Conservation (phyloP, 2,113 vertebrate genomes). For the Connochaetes taurinus region DNA sequence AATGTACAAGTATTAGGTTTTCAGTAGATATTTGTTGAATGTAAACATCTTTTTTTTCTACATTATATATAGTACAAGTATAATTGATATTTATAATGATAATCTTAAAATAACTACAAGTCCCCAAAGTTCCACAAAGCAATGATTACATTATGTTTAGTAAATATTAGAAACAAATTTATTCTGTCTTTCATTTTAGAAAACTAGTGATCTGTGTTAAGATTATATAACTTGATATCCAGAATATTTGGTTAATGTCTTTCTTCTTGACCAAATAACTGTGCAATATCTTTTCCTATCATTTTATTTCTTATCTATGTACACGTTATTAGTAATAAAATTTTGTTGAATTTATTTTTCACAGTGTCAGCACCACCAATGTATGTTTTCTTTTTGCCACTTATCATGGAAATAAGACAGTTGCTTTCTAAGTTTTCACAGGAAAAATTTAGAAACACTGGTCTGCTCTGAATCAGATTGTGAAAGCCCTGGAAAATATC, state of each 20-base stretch:
- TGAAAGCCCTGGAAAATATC: conserved; percentile 71
- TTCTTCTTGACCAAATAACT: background rate
- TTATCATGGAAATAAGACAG: background rate
- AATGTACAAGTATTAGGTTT: background rate
- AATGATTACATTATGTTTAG: background rate
- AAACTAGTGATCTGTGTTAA: background rate
- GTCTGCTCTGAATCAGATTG: conserved; percentile 40
- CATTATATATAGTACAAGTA: background rate
- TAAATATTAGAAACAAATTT: background rate
- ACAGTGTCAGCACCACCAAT: background rate
- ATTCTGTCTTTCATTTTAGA: background rate
- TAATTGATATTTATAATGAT: background rate
- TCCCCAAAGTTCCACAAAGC: background rate
- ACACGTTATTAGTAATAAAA: background rate
- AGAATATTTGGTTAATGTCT: background rate
- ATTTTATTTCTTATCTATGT: background rate
- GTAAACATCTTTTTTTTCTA: background rate
- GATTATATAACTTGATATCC: background rate
- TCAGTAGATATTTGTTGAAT: background rate
- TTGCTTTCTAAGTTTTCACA: background rate
- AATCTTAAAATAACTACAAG: background rate
- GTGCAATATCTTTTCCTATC: background rate
- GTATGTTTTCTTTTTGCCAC: background rate
- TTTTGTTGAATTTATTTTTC: background rate
- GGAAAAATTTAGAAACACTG: conserved; percentile 35